Evolutionary conservation across 2,113 vertebrate species (phyloP).

Genomic region (Campylomormyrus tamandua): DNA sequence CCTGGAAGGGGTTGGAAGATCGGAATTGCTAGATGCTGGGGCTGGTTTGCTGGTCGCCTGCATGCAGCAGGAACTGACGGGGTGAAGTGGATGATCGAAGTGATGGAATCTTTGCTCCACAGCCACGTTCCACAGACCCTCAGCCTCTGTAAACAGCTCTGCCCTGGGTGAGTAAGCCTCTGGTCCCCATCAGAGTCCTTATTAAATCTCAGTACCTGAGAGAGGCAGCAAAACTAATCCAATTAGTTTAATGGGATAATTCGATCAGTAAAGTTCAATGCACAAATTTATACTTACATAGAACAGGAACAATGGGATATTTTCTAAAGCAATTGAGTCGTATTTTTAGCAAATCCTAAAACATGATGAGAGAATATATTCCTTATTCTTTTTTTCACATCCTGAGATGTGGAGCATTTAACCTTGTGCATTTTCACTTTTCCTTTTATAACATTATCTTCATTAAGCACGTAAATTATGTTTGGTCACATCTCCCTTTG

Average conservation of each 20-base stretch:
- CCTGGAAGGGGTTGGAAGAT: neutral
- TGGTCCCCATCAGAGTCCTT: neutral
- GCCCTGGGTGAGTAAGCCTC: neutral
- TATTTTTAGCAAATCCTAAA: neutral
- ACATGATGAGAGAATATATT: neutral
- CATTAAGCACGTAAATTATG: slow-evolving; percentile 4
- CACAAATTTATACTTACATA: neutral
- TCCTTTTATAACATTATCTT: neutral
- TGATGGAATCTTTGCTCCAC: neutral
- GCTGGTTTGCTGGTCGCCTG: neutral
- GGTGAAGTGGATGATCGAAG: neutral
- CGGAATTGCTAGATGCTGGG: neutral
- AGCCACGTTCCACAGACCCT: neutral
- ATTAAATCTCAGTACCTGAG: neutral
- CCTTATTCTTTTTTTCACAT: neutral
- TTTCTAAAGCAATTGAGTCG: neutral
- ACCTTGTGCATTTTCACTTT: neutral
- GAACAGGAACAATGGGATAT: neutral
- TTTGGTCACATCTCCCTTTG: neutral
- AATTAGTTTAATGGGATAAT: neutral
- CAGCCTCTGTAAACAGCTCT: neutral
- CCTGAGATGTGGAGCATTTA: neutral
- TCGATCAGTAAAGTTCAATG: neutral
- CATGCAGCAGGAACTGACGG: neutral
- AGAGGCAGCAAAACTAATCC: neutral